A percentile compares a stretch with the other conserved stretches of the same genome.
Evolutionary conservation across 2,113 vertebrate species (phyloP).

Genomic region (Indicator indicator): DNA sequence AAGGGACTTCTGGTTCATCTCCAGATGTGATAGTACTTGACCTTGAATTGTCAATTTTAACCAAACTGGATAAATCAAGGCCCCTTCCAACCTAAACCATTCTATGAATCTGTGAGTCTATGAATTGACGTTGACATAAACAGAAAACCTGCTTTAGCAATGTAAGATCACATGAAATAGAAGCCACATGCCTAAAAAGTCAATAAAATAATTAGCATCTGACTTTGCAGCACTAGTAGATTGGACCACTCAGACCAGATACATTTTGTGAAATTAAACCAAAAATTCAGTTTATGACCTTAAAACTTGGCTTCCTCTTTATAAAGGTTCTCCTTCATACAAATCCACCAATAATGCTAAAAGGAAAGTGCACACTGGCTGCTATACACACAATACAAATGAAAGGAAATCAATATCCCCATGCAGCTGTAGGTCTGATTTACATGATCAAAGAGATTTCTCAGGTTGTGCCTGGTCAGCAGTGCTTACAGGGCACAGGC

Average conservation of each 20-base stretch:
- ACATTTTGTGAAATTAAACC: background rate
- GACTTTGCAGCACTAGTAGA: background rate
- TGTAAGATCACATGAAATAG: background rate
- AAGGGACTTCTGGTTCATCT: background rate
- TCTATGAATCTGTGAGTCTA: too few relatives aligned
- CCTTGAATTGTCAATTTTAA: background rate
- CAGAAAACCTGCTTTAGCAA: background rate
- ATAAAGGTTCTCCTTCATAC: background rate
- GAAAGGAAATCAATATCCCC: background rate
- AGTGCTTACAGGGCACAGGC: background rate
- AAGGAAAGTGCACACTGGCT: background rate
- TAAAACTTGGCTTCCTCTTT: background rate
- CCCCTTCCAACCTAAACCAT: too few relatives aligned
- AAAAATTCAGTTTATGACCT: background rate
- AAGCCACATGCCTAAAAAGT: background rate
- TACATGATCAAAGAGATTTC: background rate
- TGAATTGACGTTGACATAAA: background rate
- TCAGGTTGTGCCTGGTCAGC: background rate
- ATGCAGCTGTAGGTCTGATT: background rate
- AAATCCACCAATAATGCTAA: background rate
- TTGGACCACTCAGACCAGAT: background rate
- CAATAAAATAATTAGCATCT: background rate
- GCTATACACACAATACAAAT: background rate
- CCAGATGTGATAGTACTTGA: background rate
- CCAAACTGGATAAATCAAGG: background rate